Evolutionary conservation across 1,140 invertebrate genomes (phyloP).

Genomic region (Drosophila sturtevanti): DNA sequence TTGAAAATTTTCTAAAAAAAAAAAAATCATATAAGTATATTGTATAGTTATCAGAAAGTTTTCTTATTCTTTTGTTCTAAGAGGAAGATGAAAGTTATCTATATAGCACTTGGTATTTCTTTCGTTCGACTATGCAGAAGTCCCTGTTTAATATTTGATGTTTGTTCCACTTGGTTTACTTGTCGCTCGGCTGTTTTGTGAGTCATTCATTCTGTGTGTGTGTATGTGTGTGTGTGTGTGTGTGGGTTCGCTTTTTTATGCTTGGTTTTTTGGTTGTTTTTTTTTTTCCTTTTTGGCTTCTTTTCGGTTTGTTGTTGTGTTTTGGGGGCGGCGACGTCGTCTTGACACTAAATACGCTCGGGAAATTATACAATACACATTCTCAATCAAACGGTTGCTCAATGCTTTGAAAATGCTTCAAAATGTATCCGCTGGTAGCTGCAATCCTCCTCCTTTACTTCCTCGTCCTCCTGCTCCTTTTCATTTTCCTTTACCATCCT

Average conservation of each 20-base stretch:
- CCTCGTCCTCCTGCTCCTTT: not conserved
- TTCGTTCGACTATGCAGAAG: not conserved
- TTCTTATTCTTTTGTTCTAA: too few relatives aligned
- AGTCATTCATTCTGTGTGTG: not conserved
- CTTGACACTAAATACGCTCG: conserved; percentile 78
- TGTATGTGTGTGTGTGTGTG: too few relatives aligned
- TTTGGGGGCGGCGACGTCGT: conserved; percentile 29
- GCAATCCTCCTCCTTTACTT: conserved; percentile 19
- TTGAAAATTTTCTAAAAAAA: too few relatives aligned
- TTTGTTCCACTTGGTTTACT: conserved; percentile 4
- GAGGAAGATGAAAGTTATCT: not conserved
- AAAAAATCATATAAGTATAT: too few relatives aligned
- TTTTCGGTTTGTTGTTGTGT: conserved; percentile 35
- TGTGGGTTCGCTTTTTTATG: not conserved
- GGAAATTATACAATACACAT: conserved; percentile 79
- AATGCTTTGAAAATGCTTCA: conserved; percentile 75
- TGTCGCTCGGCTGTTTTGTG: conserved; percentile 5
- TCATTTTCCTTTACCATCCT: not conserved
- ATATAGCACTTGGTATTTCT: not conserved
- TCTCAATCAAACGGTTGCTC: conserved; percentile 76
- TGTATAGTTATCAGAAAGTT: too few relatives aligned
- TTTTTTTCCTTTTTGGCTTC: conserved; percentile 31
- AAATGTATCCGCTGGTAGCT: conserved; percentile 43
- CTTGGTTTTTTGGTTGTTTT: conserved; percentile 9
- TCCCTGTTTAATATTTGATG: conserved; percentile 6